These are phyloP conservation scores for Rhombomys opimus DNA, from an alignment of 2,113 vertebrate species.

Conservation along the genomic window DNA sequence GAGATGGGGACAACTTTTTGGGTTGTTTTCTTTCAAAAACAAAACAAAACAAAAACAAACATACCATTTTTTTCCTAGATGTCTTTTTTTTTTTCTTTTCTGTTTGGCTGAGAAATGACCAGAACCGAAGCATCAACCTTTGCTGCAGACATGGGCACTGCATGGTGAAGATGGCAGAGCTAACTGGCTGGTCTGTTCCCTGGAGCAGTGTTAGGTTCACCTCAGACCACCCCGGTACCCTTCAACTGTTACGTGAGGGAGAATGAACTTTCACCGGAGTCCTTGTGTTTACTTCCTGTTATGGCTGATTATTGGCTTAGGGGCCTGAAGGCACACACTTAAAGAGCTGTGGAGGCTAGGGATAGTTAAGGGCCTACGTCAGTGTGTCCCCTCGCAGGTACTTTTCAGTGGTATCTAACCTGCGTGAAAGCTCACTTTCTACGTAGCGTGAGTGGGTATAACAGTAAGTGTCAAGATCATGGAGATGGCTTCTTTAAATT, in stretches of 20 bases:
- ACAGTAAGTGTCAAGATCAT: neutral
- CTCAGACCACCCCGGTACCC: neutral
- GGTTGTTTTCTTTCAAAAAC: slow-evolving; percentile 2
- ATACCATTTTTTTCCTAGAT: neutral
- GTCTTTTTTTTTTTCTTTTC: neutral
- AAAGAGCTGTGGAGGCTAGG: neutral
- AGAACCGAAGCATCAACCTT: neutral
- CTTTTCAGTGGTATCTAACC: neutral
- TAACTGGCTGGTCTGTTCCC: neutral
- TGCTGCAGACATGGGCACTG: neutral
- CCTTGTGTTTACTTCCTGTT: neutral
- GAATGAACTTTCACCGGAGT: neutral
- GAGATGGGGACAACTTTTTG: neutral
- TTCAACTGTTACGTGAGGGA: neutral
- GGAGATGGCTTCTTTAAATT: neutral
- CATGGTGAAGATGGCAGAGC: neutral
- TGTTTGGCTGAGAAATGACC: neutral
- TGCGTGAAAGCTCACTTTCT: neutral
- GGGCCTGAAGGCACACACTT: neutral
- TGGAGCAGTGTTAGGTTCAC: neutral
- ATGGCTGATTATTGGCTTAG: neutral
- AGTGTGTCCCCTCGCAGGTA: neutral
- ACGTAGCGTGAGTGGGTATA: neutral
- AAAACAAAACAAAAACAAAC: too few relatives aligned
- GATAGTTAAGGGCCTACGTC: neutral